Conservation (phyloP, 2,113 vertebrate genomes). For the human (Homo sapiens) region DNA sequence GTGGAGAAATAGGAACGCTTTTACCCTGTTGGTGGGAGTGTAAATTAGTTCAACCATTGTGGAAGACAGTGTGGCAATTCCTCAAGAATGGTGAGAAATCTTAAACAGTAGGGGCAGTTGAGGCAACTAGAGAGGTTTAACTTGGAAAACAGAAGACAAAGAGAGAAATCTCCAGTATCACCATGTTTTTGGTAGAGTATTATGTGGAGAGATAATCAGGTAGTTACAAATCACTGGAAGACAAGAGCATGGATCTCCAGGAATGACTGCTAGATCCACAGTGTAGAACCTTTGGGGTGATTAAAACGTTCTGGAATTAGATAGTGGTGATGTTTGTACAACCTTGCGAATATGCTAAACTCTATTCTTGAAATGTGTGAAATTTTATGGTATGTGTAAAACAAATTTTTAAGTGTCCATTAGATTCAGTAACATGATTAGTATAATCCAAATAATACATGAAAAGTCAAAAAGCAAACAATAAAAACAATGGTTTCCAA, state of each 20-base stretch:
- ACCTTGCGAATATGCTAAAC: background rate
- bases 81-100: background rate
- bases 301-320: background rate
- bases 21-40: too few relatives aligned
- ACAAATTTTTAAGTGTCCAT: background rate
- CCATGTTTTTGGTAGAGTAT: background rate
- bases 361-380: background rate
- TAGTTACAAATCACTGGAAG: background rate
- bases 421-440: background rate
- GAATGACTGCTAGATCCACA: background rate
- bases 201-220: background rate
- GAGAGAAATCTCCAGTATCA: background rate
- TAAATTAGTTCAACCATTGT: too few relatives aligned
- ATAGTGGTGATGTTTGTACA: background rate
- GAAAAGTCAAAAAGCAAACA: background rate
- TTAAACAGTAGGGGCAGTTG: background rate
- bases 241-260: background rate
- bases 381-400: background rate
- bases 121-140: background rate
- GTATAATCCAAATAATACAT: background rate
- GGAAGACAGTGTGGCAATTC: too few relatives aligned
- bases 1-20: too few relatives aligned
- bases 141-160: background rate
- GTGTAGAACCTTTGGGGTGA: background rate
- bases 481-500: slow-evolving; percentile 19